Evolutionary conservation across 2,113 vertebrate genomes (phyloP).

Genomic region (human): DNA sequence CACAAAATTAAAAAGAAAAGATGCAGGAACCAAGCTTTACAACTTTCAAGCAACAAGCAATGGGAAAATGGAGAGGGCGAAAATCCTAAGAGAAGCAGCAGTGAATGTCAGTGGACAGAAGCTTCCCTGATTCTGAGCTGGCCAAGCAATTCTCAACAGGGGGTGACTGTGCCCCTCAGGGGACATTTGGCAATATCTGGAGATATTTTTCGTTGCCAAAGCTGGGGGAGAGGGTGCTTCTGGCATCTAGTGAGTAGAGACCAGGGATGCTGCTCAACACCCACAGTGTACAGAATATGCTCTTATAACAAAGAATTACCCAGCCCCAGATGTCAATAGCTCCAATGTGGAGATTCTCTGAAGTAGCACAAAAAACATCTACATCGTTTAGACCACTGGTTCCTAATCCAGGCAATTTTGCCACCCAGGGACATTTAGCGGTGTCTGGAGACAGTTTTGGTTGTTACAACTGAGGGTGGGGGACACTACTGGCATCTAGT

Average conservation of each 20-base stretch:
- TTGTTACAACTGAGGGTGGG: neutral
- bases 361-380: neutral
- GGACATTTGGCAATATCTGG: neutral
- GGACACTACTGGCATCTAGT: neutral
- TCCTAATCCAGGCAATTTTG: neutral
- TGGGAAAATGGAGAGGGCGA: constrained; percentile 66
- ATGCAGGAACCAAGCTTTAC: constrained; percentile 66
- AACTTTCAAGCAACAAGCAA: constrained; percentile 66
- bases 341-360: neutral
- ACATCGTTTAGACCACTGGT: neutral
- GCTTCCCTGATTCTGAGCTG: neutral
- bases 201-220: neutral
- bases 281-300: neutral
- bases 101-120: neutral
- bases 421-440: neutral
- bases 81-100: constrained; percentile 27
- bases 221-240: neutral
- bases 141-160: neutral
- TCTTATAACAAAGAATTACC: neutral
- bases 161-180: neutral
- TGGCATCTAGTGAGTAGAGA: neutral
- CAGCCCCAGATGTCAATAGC: neutral
- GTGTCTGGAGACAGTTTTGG: neutral
- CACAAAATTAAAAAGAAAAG: constrained; percentile 76
- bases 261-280: neutral